Conservation (phyloP, 2,797 vertebrate genomes). For the Urophycis tenuis region DNA sequence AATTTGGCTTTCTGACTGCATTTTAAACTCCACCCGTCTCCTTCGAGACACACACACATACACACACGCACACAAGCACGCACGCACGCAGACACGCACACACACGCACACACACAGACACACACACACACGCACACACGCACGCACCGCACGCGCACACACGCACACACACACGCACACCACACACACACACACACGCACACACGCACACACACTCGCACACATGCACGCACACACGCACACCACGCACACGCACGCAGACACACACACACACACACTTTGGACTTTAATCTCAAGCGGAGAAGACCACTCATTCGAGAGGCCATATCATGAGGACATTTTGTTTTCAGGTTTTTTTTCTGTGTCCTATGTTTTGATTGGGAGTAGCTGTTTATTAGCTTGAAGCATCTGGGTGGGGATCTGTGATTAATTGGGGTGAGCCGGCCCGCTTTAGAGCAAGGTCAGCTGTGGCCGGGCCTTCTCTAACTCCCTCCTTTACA, state of each 20-base stretch:
- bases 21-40: slow-evolving; percentile 46
- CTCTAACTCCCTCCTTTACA: slow-evolving; percentile 77
- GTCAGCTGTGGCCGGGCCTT: slow-evolving; percentile 77
- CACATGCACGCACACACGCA: no score
- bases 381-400: slow-evolving; percentile 78
- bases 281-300: slow-evolving; percentile 62
- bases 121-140: no score
- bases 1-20: slow-evolving; percentile 30
- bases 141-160: not conserved
- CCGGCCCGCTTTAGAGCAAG: slow-evolving; percentile 77
- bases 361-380: slow-evolving; percentile 47
- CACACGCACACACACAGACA: no score
- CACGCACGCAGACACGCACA: no score
- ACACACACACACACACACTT: slow-evolving; percentile 25
- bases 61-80: no score
- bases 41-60: not conserved
- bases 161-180: not conserved
- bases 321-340: slow-evolving; percentile 58
- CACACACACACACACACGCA: no score
- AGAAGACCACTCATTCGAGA: slow-evolving; percentile 57
- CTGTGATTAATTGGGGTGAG: slow-evolving; percentile 95
- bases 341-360: not conserved
- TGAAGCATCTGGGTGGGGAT: slow-evolving; percentile 78
- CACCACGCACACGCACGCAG: no score
- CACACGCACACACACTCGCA: no score